phyloP scores from a whole-genome alignment of 2,113 vertebrate species.

The Phocoena phocoena region DNA sequence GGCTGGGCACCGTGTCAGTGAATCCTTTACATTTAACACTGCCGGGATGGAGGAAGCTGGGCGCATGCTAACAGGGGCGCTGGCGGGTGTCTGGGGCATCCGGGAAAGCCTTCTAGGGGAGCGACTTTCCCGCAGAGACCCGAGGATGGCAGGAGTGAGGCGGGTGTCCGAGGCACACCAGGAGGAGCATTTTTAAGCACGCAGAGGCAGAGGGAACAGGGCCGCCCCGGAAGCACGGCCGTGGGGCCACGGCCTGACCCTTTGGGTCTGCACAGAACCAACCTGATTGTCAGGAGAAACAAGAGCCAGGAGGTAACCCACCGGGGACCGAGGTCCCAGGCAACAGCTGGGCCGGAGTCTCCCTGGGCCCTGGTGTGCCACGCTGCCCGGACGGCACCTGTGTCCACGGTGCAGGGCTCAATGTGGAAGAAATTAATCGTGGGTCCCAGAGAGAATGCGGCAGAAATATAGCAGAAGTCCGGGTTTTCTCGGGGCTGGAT shows the following conservation, averaged over 20 bases:
- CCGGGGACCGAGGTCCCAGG: background rate
- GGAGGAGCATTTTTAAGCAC: background rate
- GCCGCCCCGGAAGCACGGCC: accelerated
- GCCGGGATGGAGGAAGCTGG: background rate
- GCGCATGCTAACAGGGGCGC: background rate
- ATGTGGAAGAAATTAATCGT: background rate
- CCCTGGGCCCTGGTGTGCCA: background rate
- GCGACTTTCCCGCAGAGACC: background rate
- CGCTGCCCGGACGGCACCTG: background rate
- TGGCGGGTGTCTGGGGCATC: background rate
- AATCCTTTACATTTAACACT: no score
- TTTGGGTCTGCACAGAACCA: background rate
- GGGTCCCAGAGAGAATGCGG: background rate
- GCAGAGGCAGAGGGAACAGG: background rate
- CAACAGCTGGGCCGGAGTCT: background rate
- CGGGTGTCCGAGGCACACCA: background rate
- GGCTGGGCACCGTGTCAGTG: background rate
- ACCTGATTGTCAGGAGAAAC: accelerated
- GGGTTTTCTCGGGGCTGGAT: background rate
- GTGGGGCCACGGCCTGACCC: background rate
- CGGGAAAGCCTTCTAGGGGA: background rate
- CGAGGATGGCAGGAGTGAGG: background rate
- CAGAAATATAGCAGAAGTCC: background rate
- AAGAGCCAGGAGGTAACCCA: background rate
- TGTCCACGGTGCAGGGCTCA: accelerated